Evolutionary conservation across 2,797 vertebrate species (phyloP).

Genomic region (Ctenopoma multispine): DNA sequence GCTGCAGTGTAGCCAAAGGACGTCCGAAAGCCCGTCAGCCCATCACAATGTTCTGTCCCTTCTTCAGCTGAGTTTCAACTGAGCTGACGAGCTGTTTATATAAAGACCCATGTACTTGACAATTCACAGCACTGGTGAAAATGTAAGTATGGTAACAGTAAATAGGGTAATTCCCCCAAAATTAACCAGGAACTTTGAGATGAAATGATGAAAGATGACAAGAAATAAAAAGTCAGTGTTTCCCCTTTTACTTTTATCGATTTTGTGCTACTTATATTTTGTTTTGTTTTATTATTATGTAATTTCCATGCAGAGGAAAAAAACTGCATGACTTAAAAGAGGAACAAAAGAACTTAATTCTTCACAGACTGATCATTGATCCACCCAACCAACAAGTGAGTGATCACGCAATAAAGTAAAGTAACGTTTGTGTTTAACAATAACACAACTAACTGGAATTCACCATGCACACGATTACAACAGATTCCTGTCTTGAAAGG

Average conservation of each 20-base stretch:
- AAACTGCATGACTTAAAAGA: neutral
- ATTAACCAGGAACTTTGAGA: neutral
- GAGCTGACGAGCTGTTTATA: conserved; percentile 3
- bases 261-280: conserved; percentile 1
- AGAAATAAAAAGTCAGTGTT: neutral
- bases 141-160: neutral
- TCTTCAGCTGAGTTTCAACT: neutral
- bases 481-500: conserved; percentile 17
- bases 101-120: neutral
- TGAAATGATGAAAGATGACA: neutral
- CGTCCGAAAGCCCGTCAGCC: conserved; percentile 49
- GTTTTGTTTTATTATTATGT: conserved; percentile 4
- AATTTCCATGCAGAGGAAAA: neutral
- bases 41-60: conserved; percentile 8
- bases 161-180: conserved; percentile 7
- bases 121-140: neutral
- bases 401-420: neutral
- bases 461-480: neutral
- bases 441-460: neutral
- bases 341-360: conserved; percentile 14
- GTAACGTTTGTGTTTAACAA: neutral
- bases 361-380: conserved; percentile 5
- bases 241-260: neutral
- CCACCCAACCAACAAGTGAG: neutral
- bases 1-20: conserved; percentile 38